These are phyloP conservation scores for Australoheros facetus DNA, from an alignment of 2,797 vertebrate genomes.

Conservation along the genomic window DNA sequence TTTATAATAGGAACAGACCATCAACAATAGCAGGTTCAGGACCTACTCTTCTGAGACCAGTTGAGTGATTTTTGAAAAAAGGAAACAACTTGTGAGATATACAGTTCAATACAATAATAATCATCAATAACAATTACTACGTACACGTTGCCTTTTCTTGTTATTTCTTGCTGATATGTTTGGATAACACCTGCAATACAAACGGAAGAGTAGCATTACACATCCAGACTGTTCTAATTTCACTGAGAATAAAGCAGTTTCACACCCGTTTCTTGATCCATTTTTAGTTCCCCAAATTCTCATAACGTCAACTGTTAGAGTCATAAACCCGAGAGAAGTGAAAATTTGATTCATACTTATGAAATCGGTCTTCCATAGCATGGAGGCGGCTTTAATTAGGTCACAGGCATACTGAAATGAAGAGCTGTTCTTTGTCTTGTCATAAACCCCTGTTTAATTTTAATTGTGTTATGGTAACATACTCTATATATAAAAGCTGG, in stretches of 20 bases:
- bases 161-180: background rate
- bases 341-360: constrained; percentile 1
- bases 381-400: background rate
- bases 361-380: background rate
- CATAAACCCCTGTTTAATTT: background rate
- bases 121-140: background rate
- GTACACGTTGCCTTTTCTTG: background rate
- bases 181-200: background rate
- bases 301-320: background rate
- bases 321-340: background rate
- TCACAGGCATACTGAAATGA: background rate
- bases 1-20: too few relatives aligned
- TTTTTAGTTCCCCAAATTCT: background rate
- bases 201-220: background rate
- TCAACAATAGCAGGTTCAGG: too few relatives aligned
- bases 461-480: background rate
- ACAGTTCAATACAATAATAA: background rate
- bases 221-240: background rate
- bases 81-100: background rate
- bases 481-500: background rate
- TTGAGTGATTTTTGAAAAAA: background rate
- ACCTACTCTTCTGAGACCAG: background rate
- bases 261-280: background rate
- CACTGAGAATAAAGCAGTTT: background rate
- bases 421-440: background rate